A percentile compares a stretch with the other conserved stretches of the same genome.
Evolutionary conservation across 2,888 invertebrate genomes (phyloP).

Genomic region (Parnassius orleans): DNA sequence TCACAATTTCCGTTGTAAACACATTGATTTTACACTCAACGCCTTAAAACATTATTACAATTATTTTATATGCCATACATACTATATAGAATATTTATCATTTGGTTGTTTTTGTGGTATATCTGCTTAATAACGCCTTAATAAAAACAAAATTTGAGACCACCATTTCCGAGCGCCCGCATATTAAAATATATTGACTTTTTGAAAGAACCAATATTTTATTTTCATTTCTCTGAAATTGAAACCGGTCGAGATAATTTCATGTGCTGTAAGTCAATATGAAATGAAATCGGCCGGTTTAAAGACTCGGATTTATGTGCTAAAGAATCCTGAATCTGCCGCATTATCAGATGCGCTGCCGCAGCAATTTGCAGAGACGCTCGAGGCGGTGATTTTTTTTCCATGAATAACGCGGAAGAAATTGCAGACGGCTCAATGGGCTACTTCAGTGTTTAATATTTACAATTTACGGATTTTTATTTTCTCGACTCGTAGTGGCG

Average conservation of each 20-base stretch:
- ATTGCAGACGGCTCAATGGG: not conserved
- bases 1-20: too few relatives aligned
- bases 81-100: too few relatives aligned
- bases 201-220: slow-evolving; percentile 8
- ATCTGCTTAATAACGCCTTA: too few relatives aligned
- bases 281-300: slow-evolving; percentile 5
- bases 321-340: slow-evolving; percentile 6
- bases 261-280: slow-evolving; percentile 17
- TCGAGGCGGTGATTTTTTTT: not conserved
- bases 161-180: not conserved
- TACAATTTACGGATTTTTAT: not conserved
- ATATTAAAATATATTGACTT: slow-evolving; percentile 12
- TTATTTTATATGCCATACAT: too few relatives aligned
- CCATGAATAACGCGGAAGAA: slow-evolving; percentile 2
- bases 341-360: not conserved
- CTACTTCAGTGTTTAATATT: not conserved
- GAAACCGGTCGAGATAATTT: slow-evolving; percentile 17
- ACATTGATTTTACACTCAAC: too few relatives aligned
- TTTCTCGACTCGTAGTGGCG: too few relatives aligned
- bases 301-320: not conserved
- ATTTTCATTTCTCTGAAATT: slow-evolving; percentile 22
- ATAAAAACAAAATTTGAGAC: too few relatives aligned
- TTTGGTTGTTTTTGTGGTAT: too few relatives aligned
- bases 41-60: too few relatives aligned
- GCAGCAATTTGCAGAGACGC: not conserved